These are phyloP conservation scores for Drosophila kanekoi DNA, from an alignment of 2,888 invertebrate genomes.

Conservation along the genomic window DNA sequence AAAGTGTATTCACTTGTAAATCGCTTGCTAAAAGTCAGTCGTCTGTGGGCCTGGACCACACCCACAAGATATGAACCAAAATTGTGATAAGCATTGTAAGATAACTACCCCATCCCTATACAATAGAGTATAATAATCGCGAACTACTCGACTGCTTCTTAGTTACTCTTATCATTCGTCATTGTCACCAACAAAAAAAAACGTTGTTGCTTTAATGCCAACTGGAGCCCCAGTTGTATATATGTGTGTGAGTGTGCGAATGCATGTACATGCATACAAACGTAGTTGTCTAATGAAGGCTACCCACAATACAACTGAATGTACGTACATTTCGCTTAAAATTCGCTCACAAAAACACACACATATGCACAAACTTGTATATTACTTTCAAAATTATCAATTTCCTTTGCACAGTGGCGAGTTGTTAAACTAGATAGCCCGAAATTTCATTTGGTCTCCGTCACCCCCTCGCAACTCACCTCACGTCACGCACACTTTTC, in stretches of 20 bases:
- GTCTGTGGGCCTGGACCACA: conserved; percentile 59
- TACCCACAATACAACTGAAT: conserved; percentile 10
- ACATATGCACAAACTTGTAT: conserved; percentile 1
- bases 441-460: conserved; percentile 52
- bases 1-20: conserved; percentile 20
- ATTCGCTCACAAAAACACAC: conserved; percentile 27
- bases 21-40: conserved; percentile 12
- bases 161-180: conserved; percentile 20
- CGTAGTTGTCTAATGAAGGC: conserved; percentile 17
- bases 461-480: conserved; percentile 51
- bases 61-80: conserved; percentile 55
- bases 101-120: conserved; percentile 9
- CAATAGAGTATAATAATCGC: conserved; percentile 1
- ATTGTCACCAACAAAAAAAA: conserved; percentile 26
- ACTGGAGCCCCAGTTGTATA: conserved; percentile 23
- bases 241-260: conserved; percentile 11
- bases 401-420: conserved; percentile 50
- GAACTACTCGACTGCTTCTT: conserved; percentile 2
- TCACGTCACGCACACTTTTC: conserved; percentile 39
- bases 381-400: conserved; percentile 56
- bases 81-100: conserved; percentile 36
- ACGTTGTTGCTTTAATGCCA: conserved; percentile 42
- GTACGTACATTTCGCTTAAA: conserved; percentile 14
- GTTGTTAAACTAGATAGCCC: conserved; percentile 57
- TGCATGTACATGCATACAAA: conserved; percentile 5